Base-by-base conservation (phyloP, 2,113 vertebrate species). In the Hipposideros armiger region DNA sequence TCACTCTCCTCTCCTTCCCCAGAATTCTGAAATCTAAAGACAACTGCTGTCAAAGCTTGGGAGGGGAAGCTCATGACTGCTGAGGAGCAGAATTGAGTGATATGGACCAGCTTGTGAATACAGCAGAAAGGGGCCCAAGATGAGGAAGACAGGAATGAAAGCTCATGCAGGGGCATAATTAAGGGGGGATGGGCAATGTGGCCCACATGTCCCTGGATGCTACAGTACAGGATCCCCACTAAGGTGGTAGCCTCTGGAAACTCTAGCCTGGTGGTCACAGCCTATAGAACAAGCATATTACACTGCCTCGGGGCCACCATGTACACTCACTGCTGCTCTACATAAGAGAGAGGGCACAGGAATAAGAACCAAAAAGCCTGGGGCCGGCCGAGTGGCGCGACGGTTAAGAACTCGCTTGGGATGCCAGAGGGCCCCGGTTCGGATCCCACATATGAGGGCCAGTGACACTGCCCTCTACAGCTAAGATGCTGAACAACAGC, bases 21-120 rank as follows among this genome's bases (percentile, higher is more conserved):
- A 54, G 69, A 74, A 54, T 30, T 69, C 83, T 64, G 69, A 90
- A 94, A 67, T 47, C 77, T 47, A 73, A 36, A 80, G 40, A 87
- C 19, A 28, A 36, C 9, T 19, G 6, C 32, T 84, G 60, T 85
- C 52, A 72, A 90, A 42, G 24, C 26, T 26, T 32, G 36, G 42
- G 54, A 47, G 4, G 13, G 4, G 6, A 17, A 26, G 11, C 13
- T 47, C 30, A 73, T 32, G 30, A 50, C 0, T 16, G 17, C 84
- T 5, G 6, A 80, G 32, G 64, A 47, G 16, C 60, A 74, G 36
- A 45, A 30, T 7, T 15, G 64, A 47, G 56, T 40, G 11, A 19
- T 5, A 30, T 2, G 17, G 58, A 28, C 5, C 16, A 17, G 42
- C 54, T 28, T 67, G 45, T 20, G 52, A 40, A 64, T 1, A 2